Evolutionary conservation across 2,113 vertebrate species (phyloP).

Genomic region (Seriola aureovittata): DNA sequence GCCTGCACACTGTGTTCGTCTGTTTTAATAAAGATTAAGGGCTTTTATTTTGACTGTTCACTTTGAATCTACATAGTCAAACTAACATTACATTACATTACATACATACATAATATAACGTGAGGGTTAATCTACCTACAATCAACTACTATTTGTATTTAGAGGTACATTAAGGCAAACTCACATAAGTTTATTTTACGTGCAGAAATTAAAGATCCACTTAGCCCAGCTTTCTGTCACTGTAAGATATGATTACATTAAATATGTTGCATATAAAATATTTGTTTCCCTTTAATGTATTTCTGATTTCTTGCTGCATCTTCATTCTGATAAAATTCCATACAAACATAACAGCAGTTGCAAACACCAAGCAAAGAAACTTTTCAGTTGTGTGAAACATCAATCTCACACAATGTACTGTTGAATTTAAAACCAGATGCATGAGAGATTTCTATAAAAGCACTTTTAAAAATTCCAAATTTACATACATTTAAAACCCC

Average conservation of each 20-base stretch:
- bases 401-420: neutral
- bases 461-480: neutral
- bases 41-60: neutral
- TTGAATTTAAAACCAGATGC: neutral
- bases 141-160: neutral
- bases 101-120: too few relatives aligned
- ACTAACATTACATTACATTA: neutral
- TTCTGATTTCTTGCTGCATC: neutral
- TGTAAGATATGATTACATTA: too few relatives aligned
- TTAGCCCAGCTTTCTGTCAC: neutral
- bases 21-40: neutral
- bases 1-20: neutral
- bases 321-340: neutral
- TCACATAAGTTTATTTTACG: too few relatives aligned
- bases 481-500: neutral
- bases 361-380: neutral
- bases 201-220: neutral
- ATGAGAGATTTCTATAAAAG: neutral
- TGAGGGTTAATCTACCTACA: neutral
- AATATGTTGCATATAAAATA: too few relatives aligned
- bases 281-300: neutral
- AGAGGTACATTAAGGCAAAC: neutral
- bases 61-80: neutral
- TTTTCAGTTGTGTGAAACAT: neutral
- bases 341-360: neutral